Conservation (phyloP, 1,140 invertebrate species). For the Drosophila kikkawai region DNA sequence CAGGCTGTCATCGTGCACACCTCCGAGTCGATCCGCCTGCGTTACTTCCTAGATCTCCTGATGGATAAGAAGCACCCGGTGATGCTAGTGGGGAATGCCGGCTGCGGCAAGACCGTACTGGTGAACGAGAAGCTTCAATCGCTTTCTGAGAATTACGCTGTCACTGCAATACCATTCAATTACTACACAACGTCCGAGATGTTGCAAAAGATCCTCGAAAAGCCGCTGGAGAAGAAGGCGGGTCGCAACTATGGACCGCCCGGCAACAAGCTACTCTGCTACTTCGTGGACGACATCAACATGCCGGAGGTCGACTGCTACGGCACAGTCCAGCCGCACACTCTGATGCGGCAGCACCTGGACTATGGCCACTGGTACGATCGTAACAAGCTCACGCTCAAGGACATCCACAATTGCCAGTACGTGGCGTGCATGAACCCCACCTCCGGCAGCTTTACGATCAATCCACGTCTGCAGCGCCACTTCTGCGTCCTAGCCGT, state of each 20-base stretch:
- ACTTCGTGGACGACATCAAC: slow-evolving; percentile 99
- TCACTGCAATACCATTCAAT: slow-evolving; percentile 97
- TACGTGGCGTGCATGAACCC: slow-evolving; percentile 99
- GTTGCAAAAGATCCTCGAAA: slow-evolving; percentile 97
- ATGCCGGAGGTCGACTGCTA: slow-evolving; percentile 98
- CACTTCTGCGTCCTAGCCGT: slow-evolving; percentile 98
- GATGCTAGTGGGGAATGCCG: slow-evolving; percentile 97
- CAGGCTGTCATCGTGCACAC: slow-evolving; percentile 98
- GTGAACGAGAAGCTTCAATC: slow-evolving; percentile 93
- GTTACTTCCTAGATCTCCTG: slow-evolving; percentile 95
- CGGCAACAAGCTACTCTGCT: slow-evolving; percentile 96
- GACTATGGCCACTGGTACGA: slow-evolving; percentile 99
- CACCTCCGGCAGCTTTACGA: slow-evolving; percentile 97
- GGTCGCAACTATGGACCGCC: slow-evolving; percentile 98
- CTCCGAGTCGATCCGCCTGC: slow-evolving; percentile 95
- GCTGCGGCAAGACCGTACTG: slow-evolving; percentile 95
- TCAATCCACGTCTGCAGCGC: slow-evolving; percentile 96
- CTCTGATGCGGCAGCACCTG: slow-evolving; percentile 96
- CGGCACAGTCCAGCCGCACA: slow-evolving; percentile 98
- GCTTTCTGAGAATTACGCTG: slow-evolving; percentile 94
- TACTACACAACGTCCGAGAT: slow-evolving; percentile 98
- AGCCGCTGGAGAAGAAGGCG: slow-evolving; percentile 98
- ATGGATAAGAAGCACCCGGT: slow-evolving; percentile 95
- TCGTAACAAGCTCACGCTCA: slow-evolving; percentile 94
- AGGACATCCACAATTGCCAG: slow-evolving; percentile 98